Evolutionary conservation across 30 jellyfish, hydroid and myxozoan genomes (phyloP).

Genomic region (Catostylus mosaicus): DNA sequence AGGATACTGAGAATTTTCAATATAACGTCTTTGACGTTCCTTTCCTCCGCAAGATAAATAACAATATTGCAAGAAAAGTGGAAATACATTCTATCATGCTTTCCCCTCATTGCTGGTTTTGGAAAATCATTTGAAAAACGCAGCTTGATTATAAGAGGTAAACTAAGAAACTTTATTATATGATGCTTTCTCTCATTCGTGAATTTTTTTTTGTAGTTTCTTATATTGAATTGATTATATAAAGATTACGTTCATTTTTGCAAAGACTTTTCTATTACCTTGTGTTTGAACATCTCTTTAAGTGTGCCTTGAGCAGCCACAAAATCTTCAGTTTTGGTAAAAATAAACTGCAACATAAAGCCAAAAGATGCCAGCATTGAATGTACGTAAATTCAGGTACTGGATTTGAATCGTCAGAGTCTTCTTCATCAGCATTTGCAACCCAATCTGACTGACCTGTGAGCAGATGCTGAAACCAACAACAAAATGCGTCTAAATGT

Average conservation of each 20-base stretch:
- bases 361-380: slow-evolving; percentile 96
- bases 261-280: slow-evolving; percentile 69
- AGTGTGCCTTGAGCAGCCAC: slow-evolving; percentile 93
- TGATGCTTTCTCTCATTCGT: too few species aligned
- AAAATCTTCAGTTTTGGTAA: slow-evolving; percentile 91
- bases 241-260: neutral
- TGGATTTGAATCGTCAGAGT: slow-evolving; percentile 85
- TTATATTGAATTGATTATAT: neutral
- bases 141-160: too few species aligned
- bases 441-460: slow-evolving; percentile 82
- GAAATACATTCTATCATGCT: too few species aligned
- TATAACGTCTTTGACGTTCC: too few species aligned
- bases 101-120: too few species aligned
- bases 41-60: too few species aligned
- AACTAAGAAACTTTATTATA: too few species aligned
- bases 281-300: slow-evolving; percentile 72
- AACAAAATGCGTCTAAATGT: too few species aligned
- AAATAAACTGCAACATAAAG: slow-evolving; percentile 87
- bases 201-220: too few species aligned
- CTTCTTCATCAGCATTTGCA: slow-evolving; percentile 44
- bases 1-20: too few species aligned
- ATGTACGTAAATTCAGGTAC: slow-evolving; percentile 83
- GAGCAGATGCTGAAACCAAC: slow-evolving; percentile 8
- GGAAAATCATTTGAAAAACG: too few species aligned
- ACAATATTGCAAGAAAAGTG: too few species aligned